These are phyloP conservation scores for Melikaiella ostensackeni DNA, from an alignment of 2,888 invertebrate species.

Conservation along the genomic window DNA sequence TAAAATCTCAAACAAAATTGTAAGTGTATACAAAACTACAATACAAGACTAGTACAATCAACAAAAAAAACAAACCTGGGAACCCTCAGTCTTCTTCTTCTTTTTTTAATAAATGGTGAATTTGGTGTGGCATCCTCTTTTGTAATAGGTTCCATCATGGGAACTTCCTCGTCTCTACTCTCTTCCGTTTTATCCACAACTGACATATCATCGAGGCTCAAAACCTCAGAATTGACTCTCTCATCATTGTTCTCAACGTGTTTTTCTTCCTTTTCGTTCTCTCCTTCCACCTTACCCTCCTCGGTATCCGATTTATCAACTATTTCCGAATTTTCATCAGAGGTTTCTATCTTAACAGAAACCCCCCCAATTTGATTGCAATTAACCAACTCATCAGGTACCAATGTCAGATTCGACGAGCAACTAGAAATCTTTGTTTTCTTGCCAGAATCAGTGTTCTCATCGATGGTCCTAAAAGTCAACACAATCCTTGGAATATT, in stretches of 20 bases:
- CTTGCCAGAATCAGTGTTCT: conserved; percentile 74
- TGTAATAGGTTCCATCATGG: conserved; percentile 14
- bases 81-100: conserved; percentile 65
- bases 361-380: conserved; percentile 74
- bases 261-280: conserved; percentile 48
- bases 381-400: conserved; percentile 72
- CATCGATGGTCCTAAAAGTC: conserved; percentile 80
- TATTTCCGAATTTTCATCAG: conserved; percentile 68
- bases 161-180: conserved; percentile 44
- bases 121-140: conserved; percentile 50
- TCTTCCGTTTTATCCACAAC: conserved; percentile 46
- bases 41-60: conserved; percentile 19
- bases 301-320: conserved; percentile 80
- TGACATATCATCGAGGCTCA: conserved; percentile 45
- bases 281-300: conserved; percentile 69
- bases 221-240: conserved; percentile 37
- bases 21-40: neutral
- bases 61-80: conserved; percentile 62
- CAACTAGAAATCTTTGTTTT: conserved; percentile 75
- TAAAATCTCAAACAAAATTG: neutral
- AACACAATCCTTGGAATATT: conserved; percentile 81
- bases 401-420: conserved; percentile 71
- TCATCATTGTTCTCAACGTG: conserved; percentile 41
- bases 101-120: conserved; percentile 63
- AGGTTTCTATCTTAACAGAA: conserved; percentile 74